Base-by-base conservation (phyloP, 2,888 invertebrate species). In the Brenthis daphne region DNA sequence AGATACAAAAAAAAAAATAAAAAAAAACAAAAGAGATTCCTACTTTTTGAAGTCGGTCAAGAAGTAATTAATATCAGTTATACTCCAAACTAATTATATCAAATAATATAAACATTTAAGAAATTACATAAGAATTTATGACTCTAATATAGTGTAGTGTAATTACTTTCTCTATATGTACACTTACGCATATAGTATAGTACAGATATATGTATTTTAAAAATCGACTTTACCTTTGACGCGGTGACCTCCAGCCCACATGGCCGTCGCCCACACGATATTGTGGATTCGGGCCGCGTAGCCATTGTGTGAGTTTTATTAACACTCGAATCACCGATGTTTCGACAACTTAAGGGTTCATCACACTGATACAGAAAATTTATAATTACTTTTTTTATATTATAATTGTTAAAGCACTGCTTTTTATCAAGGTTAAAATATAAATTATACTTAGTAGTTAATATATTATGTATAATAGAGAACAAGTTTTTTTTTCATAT, bases 171-270 rank as follows among this genome's bases (percentile, higher is more conserved):
- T n/a, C 2, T 13, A 1, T 58, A 24, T 14, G 2, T n/a, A 48
- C 13, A 24, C 24, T 24, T n/a, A 16, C 16, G 13, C 12, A 20
- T 24, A 20, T 57, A 1, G 5, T 43, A 20, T 12, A 1, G 20
- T 29, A 11, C n/a, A 11, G 5, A 16, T 53, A 13, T 37, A 58
- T 13, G 37, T n/a, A 60, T 65, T 70, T 63, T 50, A 63, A 68
- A 72, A 73, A 70, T 58, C 58, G 70, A 65, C 64, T 65, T 70
- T 66, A 73, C 63, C 66, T 68, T 70, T 73, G 64, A 71, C 71
- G 65, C 50, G 43, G 61, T 86, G 89, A 89, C 92, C 92, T 92
- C 88, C 87, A 83, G 81, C 92, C 92, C 91, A 92, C 92, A 91
- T 90, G 87, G 79, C 83, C 76, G 77, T 68, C 83, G 81, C 91